Conservation (phyloP, 2,113 vertebrate genomes). For the Pterocles orientalis region DNA sequence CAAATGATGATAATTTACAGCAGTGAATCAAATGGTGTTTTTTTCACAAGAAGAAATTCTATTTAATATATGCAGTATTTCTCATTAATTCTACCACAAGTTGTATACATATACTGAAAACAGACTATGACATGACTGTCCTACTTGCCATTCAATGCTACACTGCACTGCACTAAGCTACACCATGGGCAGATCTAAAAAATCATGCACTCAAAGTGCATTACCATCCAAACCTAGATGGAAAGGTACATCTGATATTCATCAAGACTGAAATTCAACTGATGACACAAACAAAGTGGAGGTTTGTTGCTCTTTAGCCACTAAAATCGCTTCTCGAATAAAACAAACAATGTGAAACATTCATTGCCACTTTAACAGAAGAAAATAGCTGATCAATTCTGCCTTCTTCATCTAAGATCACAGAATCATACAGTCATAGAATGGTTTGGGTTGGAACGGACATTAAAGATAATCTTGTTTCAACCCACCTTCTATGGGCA, state of each 20-base stretch:
- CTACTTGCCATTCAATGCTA: neutral
- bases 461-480: too few species aligned
- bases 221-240: neutral
- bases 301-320: neutral
- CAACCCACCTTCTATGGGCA: too few species aligned
- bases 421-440: too few species aligned
- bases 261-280: neutral
- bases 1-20: neutral
- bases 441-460: too few species aligned
- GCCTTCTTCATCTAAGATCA: neutral
- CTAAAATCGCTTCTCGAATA: neutral
- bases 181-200: neutral
- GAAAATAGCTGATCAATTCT: neutral
- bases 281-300: neutral
- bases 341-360: neutral
- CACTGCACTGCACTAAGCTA: neutral
- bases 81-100: neutral
- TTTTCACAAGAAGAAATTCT: neutral
- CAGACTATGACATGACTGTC: neutral
- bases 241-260: neutral
- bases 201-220: neutral
- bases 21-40: neutral
- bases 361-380: neutral
- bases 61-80: neutral
- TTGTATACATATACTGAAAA: neutral